Evolutionary conservation across 2,113 vertebrate species (phyloP).

Genomic region (Zosterops japonicus): DNA sequence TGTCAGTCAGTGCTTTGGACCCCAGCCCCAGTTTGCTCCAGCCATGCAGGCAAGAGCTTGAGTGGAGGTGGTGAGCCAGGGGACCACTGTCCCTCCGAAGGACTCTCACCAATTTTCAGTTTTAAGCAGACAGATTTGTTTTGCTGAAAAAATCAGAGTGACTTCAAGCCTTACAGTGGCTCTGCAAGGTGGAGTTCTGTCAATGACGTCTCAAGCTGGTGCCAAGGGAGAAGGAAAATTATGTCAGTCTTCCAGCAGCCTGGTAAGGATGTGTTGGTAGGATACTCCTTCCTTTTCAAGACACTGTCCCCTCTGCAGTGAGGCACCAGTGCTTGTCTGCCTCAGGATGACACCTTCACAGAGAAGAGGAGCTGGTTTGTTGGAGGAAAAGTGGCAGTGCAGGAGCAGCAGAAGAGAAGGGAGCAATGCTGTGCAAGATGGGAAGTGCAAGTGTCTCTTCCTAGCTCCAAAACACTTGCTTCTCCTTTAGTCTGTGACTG

Average conservation of each 20-base stretch:
- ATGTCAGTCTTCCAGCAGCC: neutral
- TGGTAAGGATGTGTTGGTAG: neutral
- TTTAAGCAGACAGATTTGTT: neutral
- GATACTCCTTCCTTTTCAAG: neutral
- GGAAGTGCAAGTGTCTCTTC: neutral
- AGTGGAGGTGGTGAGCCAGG: fast-evolving
- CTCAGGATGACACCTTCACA: neutral
- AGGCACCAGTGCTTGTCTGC: neutral
- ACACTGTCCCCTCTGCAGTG: neutral
- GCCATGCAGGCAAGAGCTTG: neutral
- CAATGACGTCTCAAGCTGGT: neutral
- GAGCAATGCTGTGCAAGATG: neutral
- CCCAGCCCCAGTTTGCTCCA: neutral
- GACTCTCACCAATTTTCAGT: neutral
- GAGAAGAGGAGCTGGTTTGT: neutral
- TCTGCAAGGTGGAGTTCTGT: neutral
- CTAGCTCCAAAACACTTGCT: neutral
- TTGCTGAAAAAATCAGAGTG: neutral
- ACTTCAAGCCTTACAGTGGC: neutral
- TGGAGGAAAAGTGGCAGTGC: neutral
- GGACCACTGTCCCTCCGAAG: neutral
- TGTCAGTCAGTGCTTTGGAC: neutral
- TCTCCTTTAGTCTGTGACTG: neutral
- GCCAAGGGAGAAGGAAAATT: neutral
- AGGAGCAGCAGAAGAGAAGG: neutral